phyloP scores from a whole-genome alignment of 2,797 vertebrate species.

The Toxotes lorentzi region DNA sequence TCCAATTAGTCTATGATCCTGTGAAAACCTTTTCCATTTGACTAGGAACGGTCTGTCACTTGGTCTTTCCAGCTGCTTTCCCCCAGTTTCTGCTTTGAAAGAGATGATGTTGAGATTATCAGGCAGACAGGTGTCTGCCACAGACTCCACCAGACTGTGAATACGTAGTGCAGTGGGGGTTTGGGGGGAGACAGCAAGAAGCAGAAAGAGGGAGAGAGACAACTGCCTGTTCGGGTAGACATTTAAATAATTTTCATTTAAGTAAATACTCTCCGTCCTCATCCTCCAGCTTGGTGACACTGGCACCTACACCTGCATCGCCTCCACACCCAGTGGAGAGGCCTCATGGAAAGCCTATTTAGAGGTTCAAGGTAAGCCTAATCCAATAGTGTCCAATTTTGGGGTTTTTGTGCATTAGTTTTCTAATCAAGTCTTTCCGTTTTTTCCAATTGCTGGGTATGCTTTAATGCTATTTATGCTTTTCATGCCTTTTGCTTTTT shows the following conservation, averaged over 20 bases:
- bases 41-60: conserved; percentile 61
- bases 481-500: background rate
- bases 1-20: conserved; percentile 73
- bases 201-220: background rate
- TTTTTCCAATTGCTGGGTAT: background rate
- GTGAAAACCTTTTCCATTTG: conserved; percentile 72
- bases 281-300: conserved; percentile 92
- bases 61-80: conserved; percentile 71
- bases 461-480: conserved; percentile 7
- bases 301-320: conserved; percentile 94
- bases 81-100: conserved; percentile 53
- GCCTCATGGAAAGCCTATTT: conserved; percentile 96
- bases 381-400: background rate
- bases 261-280: conserved; percentile 26
- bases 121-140: conserved; percentile 62
- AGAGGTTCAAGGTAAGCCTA: conserved; percentile 93
- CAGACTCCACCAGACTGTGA: conserved; percentile 58
- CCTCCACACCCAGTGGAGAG: conserved; percentile 96
- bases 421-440: background rate
- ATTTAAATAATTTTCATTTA: conserved; percentile 52
- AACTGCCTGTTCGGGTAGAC: background rate
- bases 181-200: conserved; percentile 6
- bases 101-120: conserved; percentile 67
- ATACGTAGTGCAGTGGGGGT: conserved; percentile 43
- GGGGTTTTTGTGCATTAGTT: background rate